Base-by-base conservation (phyloP, 2,113 vertebrate species). In the Oryzias melastigma region DNA sequence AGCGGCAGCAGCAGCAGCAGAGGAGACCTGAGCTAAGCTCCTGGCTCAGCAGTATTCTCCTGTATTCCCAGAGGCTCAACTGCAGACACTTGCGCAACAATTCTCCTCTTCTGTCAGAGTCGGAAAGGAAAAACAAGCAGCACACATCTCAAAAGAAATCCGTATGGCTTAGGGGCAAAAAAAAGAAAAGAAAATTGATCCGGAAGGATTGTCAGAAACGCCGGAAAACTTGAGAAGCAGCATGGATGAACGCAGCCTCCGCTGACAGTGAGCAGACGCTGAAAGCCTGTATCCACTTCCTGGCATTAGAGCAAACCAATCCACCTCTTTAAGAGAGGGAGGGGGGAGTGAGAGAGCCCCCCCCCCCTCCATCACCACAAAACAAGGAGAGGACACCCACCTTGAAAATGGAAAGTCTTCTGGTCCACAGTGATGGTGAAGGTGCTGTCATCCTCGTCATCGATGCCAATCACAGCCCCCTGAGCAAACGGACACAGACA, bases 341-440 rank as follows among this genome's bases (percentile, higher is more conserved):
- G 76, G n/a, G 63, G 44, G 20, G 67, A 5, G 45, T 12, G 75
- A 61, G 58, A 58, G 60, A 40, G 61, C 55, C 58, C 35, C 35
- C 29, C 29, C 29, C 8, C 8, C 10, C 3, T 2, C 35, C 35
- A 35, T 12, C 35, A 35, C 29, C 35, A 35, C 8, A 35, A 0
- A 35, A 35, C 25, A 27, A 35, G 10, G 22, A 61, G 58, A 65
- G 81, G 75, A 85, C 78, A 82, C 85, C 96, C 93, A 99, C 97
- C 97, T 95, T 98, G 97, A 89, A 98, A 99, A 95, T 99, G 97
- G 91, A 99, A 99, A 91, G 97, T 99, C 95, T 99, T 99, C 92
- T 99, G 97, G 93, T 99, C 97, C 92, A 99, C 97, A 84, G 97
- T 99, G 92, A 99, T 98, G 88, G 97, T 99, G 92, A 99, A 99